Evolutionary conservation across 2,113 vertebrate genomes (phyloP), one percentile per base, ranked within the genome.

Genomic region (Leucoraja erinaceus): DNA sequence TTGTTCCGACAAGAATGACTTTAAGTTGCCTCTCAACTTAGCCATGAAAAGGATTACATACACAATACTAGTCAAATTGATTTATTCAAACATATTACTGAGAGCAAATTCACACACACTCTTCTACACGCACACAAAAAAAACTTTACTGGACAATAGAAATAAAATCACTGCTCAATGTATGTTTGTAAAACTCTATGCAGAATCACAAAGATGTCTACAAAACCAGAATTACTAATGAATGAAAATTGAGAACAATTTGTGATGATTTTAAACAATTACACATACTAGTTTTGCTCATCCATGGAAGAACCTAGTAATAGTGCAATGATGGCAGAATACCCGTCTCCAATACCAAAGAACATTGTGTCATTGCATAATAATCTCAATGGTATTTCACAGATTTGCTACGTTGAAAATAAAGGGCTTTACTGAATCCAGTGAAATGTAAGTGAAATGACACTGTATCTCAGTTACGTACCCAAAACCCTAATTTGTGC

Each of bases 11-110:
- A 81, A 47, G 18, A 86, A 1, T 31, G 4, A 16, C 12, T 88
- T 31, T 88, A 88, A 88, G 2, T 31, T 88, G 4, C 6, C 14
- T n/a, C n/a, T 2, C 14, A 6, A 16, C 12, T 86, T 31, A 63
- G 22, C 81, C 28, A 11, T n/a, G 10, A 5, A 31, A 63, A 63
- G 83, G 14, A 88, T n/a, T 63, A 61, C 81, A 84, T 28, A 84
- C 0, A 8, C 81, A 61, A 56, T 9, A 61, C 10, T 84, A 84
- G 12, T 25, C 59, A 88, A 88, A 88, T 88, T 5, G 31, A 10
- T 88, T 88, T 63, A 31, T 88, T 88, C 56, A 59, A 88, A 88
- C 31, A 88, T 12, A 88, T 88, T 63, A 31, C 25, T 31, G 54
- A 86, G 9, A 54, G 20, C 8, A 56, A 31, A 63, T 56, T 83